phyloP scores from a whole-genome alignment of 2,113 vertebrate species.

The Seriola rivoliana region DNA sequence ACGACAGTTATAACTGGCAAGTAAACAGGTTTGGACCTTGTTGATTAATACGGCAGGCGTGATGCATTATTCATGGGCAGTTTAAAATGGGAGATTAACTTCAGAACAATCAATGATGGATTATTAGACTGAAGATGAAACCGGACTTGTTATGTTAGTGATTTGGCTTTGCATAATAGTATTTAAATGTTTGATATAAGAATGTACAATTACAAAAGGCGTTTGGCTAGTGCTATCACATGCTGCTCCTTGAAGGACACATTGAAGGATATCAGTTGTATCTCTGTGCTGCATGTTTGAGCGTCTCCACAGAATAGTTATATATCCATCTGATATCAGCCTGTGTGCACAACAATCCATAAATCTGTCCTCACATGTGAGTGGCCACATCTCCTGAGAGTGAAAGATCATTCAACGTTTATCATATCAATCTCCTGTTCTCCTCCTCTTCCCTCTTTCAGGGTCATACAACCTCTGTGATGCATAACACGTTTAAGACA shows the following conservation, averaged over 20 bases:
- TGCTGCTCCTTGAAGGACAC: slow-evolving; percentile 50
- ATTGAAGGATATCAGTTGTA: slow-evolving; percentile 69
- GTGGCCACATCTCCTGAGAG: slow-evolving; percentile 27
- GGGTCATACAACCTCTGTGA: slow-evolving; percentile 67
- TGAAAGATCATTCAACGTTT: slow-evolving; percentile 72
- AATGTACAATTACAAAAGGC: not conserved
- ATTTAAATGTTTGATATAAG: slow-evolving; percentile 7
- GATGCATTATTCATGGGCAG: slow-evolving; percentile 36
- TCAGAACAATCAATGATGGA: slow-evolving; percentile 41
- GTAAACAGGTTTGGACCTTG: slow-evolving; percentile 41
- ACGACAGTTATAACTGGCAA: slow-evolving; percentile 35
- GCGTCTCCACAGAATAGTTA: slow-evolving; percentile 37
- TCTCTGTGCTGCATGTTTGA: slow-evolving; percentile 45
- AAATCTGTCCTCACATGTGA: slow-evolving; percentile 62
- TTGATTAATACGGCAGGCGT: slow-evolving; percentile 44
- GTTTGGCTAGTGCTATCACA: not conserved
- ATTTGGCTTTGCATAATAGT: slow-evolving; percentile 7
- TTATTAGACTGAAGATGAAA: slow-evolving; percentile 36
- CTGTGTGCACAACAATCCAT: slow-evolving; percentile 61
- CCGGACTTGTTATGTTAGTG: not conserved
- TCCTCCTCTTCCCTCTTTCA: slow-evolving; percentile 39
- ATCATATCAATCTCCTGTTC: slow-evolving; percentile 62
- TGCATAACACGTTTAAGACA: slow-evolving; percentile 58
- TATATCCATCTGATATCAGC: slow-evolving; percentile 66
- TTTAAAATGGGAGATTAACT: slow-evolving; percentile 43